Evolutionary conservation across 2,888 invertebrate genomes (phyloP).

Genomic region (Lasiommata megera): DNA sequence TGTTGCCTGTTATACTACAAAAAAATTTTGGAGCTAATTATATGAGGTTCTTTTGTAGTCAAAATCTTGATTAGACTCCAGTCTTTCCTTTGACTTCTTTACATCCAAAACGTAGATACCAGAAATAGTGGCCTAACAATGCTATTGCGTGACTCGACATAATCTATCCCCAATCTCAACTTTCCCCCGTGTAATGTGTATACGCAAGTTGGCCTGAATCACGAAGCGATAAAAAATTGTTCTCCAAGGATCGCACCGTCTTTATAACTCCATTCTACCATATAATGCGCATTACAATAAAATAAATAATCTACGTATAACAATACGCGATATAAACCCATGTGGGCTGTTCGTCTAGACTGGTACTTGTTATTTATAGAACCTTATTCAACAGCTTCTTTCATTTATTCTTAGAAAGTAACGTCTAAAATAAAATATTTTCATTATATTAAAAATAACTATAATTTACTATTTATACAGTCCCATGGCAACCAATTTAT

Average conservation of each 20-base stretch:
- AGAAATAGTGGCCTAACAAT: conserved; percentile 5
- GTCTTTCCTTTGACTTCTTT: conserved; percentile 5
- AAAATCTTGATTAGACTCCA: conserved; percentile 4
- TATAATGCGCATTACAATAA: neutral
- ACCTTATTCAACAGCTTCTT: neutral
- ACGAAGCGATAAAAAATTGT: conserved; percentile 3
- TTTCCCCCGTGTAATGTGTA: conserved; percentile 6
- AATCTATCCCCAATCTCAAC: conserved; percentile 14
- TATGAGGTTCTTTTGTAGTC: neutral
- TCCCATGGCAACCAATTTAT: too few species aligned
- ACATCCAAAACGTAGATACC: conserved; percentile 2
- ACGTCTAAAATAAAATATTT: too few species aligned
- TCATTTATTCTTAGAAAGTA: neutral
- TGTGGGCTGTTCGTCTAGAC: neutral
- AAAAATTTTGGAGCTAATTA: neutral
- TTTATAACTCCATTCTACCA: neutral
- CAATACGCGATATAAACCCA: too few species aligned
- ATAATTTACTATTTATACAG: too few species aligned
- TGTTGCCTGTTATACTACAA: neutral
- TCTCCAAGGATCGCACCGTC: neutral
- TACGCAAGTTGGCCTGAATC: conserved; percentile 9
- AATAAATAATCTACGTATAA: neutral
- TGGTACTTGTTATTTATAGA: neutral
- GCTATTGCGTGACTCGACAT: conserved; percentile 10
- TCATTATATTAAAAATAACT: too few species aligned